Evolutionary conservation across 1,140 invertebrate genomes (phyloP), one percentile per base, ranked within the genome.

Genomic region (Drosophila malerkotliana): DNA sequence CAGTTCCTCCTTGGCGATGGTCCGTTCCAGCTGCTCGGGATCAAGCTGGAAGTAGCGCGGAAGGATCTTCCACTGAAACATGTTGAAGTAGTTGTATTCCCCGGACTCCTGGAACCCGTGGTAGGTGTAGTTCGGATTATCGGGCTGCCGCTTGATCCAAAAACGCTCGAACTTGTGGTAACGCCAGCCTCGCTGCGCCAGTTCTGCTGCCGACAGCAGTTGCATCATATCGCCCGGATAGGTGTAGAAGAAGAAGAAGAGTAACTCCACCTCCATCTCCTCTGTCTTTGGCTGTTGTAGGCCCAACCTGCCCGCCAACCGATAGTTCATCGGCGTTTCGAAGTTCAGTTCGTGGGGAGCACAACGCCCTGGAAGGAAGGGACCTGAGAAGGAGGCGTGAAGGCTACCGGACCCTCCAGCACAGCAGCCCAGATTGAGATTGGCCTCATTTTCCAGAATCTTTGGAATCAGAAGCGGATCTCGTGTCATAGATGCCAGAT

Each of bases 71-170:
- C 83, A 88, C 18, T 79, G 68, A 4, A 64, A 45, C 72, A 77
- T 73, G 30, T 88, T 88, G 15, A 88, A 88, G 15, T 89, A 88
- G 41, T 88, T 84, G 47, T 83, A 88, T 14, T 89, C 83, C 1
- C 83, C 83, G 3, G 56, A 58, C 45, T 89, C 83, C 44, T 71
- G 72, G 34, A 32, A 59, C 0, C 63, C 72, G 7, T 26, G 2
- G 1, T 26, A 56, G 0, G 51, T 3, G 30, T 88, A 88, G 55
- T 89, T 39, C 0, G 83, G 84, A 56, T 87, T 88, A 26, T 87
- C 83, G n/a, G 47, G 1, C 41, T 87, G 83, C 0, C 72, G 72
- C 0, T 48, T 73, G 1, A 88, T 28, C 83, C 83, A 88, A 2
- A 83, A 5, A 0, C 49, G 64, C 14, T 83, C 68, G 6, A 49